A percentile compares a stretch with the other conserved stretches of the same genome.
These are phyloP conservation scores for Aphrocallistes beatrix DNA, from an alignment of 37 sponge, comb jelly and placozoan genomes.

Conservation along the genomic window DNA sequence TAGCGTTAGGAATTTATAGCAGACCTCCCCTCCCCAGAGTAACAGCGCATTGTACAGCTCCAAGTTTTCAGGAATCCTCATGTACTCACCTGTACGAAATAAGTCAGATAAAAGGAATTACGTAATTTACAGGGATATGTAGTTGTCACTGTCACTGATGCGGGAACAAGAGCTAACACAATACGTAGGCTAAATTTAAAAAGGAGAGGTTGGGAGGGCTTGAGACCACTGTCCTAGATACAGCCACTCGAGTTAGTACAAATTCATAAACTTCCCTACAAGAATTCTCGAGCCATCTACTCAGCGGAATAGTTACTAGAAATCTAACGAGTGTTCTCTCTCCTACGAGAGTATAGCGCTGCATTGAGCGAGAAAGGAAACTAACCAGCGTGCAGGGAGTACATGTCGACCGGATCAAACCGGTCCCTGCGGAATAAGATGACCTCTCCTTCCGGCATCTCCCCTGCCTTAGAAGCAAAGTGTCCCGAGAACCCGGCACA, in stretches of 20 bases:
- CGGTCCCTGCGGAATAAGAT: conserved; percentile 38
- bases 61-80: not conserved
- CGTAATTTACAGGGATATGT: no score
- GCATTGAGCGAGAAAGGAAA: not conserved
- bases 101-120: not conserved
- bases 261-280: no score
- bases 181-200: no score
- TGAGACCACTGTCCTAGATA: no score
- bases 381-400: not conserved
- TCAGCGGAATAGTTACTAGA: no score
- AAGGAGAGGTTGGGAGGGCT: no score
- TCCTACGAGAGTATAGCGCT: no score
- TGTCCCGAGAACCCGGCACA: conserved; percentile 48
- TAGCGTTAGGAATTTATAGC: not conserved
- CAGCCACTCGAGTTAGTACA: no score
- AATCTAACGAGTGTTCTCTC: no score
- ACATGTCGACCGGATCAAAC: conserved; percentile 26
- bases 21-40: not conserved
- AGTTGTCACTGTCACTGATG: no score
- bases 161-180: no score
- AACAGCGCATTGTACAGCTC: not conserved
- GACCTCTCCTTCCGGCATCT: conserved; percentile 70
- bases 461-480: conserved; percentile 42
- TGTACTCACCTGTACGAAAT: not conserved
- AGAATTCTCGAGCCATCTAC: no score